phyloP scores from a whole-genome alignment of 2,888 invertebrate genomes.

The Drosophila vallismaia region DNA sequence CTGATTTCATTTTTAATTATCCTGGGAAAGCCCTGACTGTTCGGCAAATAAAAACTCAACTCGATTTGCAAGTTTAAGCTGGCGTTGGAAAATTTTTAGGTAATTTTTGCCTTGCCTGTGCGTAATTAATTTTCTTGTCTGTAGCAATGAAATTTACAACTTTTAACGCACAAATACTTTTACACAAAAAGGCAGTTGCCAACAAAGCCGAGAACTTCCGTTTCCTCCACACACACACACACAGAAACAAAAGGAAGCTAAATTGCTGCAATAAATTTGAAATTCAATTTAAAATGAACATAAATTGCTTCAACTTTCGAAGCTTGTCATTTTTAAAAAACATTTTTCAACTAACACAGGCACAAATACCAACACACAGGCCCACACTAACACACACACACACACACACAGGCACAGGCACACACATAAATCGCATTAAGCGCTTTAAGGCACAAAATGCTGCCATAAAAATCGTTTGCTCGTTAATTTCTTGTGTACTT shows the following conservation, averaged over 20 bases:
- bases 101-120: constrained; percentile 48
- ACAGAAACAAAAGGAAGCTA: constrained; percentile 53
- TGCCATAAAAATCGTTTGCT: constrained; percentile 81
- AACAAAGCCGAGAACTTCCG: constrained; percentile 73
- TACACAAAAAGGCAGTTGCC: constrained; percentile 23
- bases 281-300: constrained; percentile 84
- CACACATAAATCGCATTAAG: constrained; percentile 73
- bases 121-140: constrained; percentile 72
- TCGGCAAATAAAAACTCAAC: constrained; percentile 44
- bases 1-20: constrained; percentile 37
- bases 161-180: constrained; percentile 48
- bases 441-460: constrained; percentile 80
- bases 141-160: constrained; percentile 74
- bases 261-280: constrained; percentile 83
- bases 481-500: constrained; percentile 76
- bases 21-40: constrained; percentile 39
- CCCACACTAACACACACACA: constrained; percentile 21
- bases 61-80: constrained; percentile 35
- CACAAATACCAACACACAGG: constrained; percentile 27
- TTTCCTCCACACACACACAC: constrained; percentile 53
- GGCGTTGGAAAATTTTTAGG: constrained; percentile 3
- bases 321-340: constrained; percentile 84
- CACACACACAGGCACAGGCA: constrained; percentile 22
- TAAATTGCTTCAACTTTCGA: constrained; percentile 83
- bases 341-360: constrained; percentile 80